phyloP scores from a whole-genome alignment of 2,797 vertebrate species.

The Sebastes nivosus region DNA sequence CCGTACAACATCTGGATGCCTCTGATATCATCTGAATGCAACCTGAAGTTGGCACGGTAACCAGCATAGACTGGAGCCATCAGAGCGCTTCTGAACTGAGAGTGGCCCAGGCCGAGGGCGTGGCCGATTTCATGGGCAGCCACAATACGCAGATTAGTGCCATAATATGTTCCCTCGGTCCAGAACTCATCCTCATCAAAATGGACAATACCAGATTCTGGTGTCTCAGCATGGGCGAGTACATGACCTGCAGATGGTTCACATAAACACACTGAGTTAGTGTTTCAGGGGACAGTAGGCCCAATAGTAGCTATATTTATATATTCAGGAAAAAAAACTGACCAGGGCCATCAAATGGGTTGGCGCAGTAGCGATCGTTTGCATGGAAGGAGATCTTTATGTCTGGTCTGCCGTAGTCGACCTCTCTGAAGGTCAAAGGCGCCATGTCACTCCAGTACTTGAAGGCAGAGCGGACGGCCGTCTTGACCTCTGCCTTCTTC shows the following conservation, averaged over 20 bases:
- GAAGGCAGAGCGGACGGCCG: conserved; percentile 85
- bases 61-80: conserved; percentile 89
- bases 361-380: conserved; percentile 75
- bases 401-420: conserved; percentile 83
- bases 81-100: conserved; percentile 83
- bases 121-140: conserved; percentile 93
- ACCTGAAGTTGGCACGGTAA: conserved; percentile 83
- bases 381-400: conserved; percentile 89
- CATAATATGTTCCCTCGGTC: conserved; percentile 85
- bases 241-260: conserved; percentile 79
- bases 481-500: conserved; percentile 60
- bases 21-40: conserved; percentile 86
- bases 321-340: conserved; percentile 23
- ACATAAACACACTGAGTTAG: neutral
- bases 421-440: conserved; percentile 85
- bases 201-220: conserved; percentile 88
- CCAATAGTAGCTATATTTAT: neutral
- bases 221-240: conserved; percentile 89
- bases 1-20: conserved; percentile 91
- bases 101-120: conserved; percentile 90
- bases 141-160: conserved; percentile 91
- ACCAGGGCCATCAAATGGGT: conserved; percentile 89
- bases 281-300: neutral
- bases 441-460: conserved; percentile 88
- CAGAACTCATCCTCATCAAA: conserved; percentile 91